Evolutionary conservation across 2,888 invertebrate species (phyloP).

Genomic region (Aphidius colemani): DNA sequence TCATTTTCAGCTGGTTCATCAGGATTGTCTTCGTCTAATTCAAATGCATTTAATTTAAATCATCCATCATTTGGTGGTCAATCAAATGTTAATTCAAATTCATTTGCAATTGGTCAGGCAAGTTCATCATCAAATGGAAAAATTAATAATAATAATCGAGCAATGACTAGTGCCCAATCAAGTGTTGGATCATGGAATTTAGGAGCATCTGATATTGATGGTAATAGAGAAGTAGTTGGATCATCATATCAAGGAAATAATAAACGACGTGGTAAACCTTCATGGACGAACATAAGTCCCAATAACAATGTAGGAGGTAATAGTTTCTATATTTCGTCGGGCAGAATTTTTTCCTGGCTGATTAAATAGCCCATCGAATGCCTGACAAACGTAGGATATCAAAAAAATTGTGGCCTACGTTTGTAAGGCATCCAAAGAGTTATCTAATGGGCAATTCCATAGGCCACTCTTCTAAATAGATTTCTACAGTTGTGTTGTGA

Average conservation of each 20-base stretch:
- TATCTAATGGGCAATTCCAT: too few species aligned
- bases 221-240: slow-evolving; percentile 31
- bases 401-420: too few species aligned
- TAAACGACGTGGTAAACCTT: slow-evolving; percentile 29
- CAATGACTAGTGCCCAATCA: slow-evolving; percentile 45
- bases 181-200: slow-evolving; percentile 41
- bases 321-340: too few species aligned
- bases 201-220: slow-evolving; percentile 34
- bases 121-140: slow-evolving; percentile 45
- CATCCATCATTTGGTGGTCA: slow-evolving; percentile 43
- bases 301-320: slow-evolving; percentile 35
- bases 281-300: slow-evolving; percentile 35
- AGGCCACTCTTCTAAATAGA: too few species aligned
- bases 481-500: too few species aligned
- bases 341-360: too few species aligned
- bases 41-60: slow-evolving; percentile 43
- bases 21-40: slow-evolving; percentile 46
- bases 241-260: slow-evolving; percentile 23
- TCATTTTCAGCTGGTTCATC: slow-evolving; percentile 46
- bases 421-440: too few species aligned
- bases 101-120: slow-evolving; percentile 44
- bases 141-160: slow-evolving; percentile 45
- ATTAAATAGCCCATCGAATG: too few species aligned
- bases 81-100: slow-evolving; percentile 42
- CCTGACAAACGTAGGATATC: too few species aligned